Percentiles rank a stretch among this genome's conserved stretches.
These are phyloP conservation scores for Danionella cerebrum DNA, from an alignment of 2,113 vertebrate species.

Conservation along the genomic window DNA sequence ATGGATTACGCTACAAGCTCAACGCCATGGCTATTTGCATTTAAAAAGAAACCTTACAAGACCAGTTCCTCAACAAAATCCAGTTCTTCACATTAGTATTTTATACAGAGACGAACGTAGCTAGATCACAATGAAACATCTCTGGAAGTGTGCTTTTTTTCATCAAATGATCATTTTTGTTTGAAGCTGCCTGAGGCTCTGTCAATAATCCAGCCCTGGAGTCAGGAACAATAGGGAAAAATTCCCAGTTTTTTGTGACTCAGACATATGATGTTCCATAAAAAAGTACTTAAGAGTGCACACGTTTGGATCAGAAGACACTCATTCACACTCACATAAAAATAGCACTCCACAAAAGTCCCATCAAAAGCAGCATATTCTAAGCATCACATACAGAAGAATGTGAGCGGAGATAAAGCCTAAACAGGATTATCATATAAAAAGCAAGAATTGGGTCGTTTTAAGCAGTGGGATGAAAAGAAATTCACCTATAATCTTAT, in stretches of 20 bases:
- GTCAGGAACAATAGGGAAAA: not conserved
- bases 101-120: too few species aligned
- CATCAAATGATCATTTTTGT: too few species aligned
- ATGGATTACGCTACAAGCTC: not conserved
- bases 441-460: conserved; percentile 3
- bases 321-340: conserved; percentile 2
- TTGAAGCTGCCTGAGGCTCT: too few species aligned
- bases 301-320: not conserved
- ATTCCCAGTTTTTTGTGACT: not conserved
- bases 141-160: not conserved
- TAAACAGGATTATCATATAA: not conserved
- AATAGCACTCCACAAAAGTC: conserved; percentile 16
- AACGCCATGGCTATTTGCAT: not conserved
- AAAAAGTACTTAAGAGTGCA: not conserved
- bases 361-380: not conserved
- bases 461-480: not conserved
- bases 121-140: too few species aligned
- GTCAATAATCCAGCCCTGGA: not conserved
- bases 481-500: not conserved
- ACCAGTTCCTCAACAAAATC: not conserved
- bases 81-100: not conserved
- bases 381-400: not conserved
- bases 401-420: not conserved
- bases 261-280: not conserved
- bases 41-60: not conserved